Conservation (phyloP, 2,888 invertebrate species). For the Fabriciana adippe region DNA sequence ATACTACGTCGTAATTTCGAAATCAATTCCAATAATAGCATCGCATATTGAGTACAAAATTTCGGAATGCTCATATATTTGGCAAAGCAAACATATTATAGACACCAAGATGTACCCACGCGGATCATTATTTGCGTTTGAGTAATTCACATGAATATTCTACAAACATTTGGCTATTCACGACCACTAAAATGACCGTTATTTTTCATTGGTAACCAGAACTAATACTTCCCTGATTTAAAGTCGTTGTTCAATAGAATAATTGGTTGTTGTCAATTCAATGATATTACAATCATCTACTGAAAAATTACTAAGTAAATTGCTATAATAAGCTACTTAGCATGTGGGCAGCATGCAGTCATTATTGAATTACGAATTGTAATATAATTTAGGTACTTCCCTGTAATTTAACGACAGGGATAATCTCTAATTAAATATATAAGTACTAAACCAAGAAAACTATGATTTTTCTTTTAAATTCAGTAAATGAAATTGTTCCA, state of each 20-base stretch:
- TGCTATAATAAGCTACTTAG: constrained; percentile 8
- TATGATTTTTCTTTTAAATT: no score
- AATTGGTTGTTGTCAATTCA: constrained; percentile 9
- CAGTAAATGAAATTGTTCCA: no score
- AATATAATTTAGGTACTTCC: neutral
- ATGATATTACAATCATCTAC: neutral
- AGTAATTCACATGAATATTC: constrained; percentile 7
- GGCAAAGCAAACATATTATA: constrained; percentile 7
- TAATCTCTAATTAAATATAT: no score
- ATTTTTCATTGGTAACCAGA: constrained; percentile 4
- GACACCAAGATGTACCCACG: constrained; percentile 1
- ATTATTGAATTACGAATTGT: neutral
- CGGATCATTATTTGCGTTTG: constrained; percentile 3
- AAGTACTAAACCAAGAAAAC: no score
- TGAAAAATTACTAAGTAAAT: neutral
- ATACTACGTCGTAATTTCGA: constrained; percentile 1
- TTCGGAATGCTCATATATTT: constrained; percentile 4
- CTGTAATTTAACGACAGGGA: no score
- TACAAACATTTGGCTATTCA: neutral
- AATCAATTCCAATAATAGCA: neutral
- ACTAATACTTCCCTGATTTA: constrained; percentile 1
- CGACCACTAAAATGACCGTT: neutral
- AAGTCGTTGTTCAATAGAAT: neutral
- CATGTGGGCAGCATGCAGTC: neutral
- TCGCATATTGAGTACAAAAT: neutral